Evolutionary conservation across 1,140 invertebrate species (phyloP), one percentile per base, ranked within the genome.

Genomic region (Lepidostoma basale): DNA sequence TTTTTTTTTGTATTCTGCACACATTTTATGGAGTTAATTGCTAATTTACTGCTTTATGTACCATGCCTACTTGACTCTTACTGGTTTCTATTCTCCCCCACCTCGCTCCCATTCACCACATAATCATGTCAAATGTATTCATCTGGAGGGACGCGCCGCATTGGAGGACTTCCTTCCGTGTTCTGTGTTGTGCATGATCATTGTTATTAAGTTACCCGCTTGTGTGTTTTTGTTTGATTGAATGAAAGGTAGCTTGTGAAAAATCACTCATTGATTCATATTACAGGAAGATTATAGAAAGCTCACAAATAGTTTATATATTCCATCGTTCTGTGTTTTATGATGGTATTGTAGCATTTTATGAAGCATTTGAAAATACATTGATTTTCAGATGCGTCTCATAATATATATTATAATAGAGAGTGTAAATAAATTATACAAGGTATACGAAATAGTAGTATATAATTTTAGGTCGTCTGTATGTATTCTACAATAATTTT

Each of bases 1-100:
- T 70, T 25, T 59, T 8, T 59, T 40, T 56, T 54, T 70, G 47
- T 56, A 73, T 74, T 70, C 40, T 62, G 71, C 64, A 66, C 64
- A 66, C 64, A 66, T 66, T 66, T 66, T 66, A 42, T 66, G 30
- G 52, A 40, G 26, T 65, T 26, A 22, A 42, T 23, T 9, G 56
- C 25, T 44, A 40, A 18, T 59, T 39, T 36, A 8, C 6, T 36
- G 6, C 33, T n/a, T n/a, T n/a, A n/a, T n/a, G n/a, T n/a, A n/a
- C n/a, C n/a, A n/a, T 54, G 23, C 16, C 23, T 14, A 28, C 26
- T 54, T 8, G 14, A n/a, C 9, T 6, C 25, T 26, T 54, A n/a
- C n/a, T 54, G 28, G 49, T 54, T 8, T 54, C 49, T 26, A 3
- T 39, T 3, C 40, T 39, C 6, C 40, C 18, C 33, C 18, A 39